Conservation (phyloP, 2,797 vertebrate species). For the Dipus sagitta region DNA sequence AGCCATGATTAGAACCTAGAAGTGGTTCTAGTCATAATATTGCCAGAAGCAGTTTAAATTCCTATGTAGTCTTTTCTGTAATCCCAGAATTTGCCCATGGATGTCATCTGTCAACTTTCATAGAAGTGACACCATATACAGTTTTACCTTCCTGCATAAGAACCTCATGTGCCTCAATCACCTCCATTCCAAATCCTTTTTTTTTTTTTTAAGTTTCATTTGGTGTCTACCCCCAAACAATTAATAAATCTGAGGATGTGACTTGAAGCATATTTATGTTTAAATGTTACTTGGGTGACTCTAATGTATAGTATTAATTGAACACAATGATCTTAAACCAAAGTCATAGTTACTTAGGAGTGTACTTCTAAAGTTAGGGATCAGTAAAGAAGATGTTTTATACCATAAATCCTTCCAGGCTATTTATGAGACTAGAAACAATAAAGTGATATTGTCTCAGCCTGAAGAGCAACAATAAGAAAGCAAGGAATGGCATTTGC, state of each 20-base stretch:
- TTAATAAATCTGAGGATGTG: not conserved
- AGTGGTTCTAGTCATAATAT: not conserved
- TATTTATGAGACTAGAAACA: not conserved
- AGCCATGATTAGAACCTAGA: not conserved
- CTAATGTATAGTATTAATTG: not conserved
- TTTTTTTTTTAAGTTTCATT: not conserved
- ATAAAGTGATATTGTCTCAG: not conserved
- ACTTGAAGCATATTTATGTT: constrained; percentile 12
- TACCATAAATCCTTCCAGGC: not conserved
- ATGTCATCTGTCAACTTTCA: not conserved
- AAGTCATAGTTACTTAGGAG: not conserved
- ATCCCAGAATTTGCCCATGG: fast-evolving
- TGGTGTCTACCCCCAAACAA: not conserved
- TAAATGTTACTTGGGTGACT: constrained; percentile 10
- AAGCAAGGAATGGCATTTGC: not conserved
- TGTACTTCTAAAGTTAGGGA: not conserved
- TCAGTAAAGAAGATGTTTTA: constrained; percentile 22
- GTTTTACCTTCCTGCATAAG: not conserved
- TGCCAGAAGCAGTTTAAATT: not conserved
- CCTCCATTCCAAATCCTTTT: not conserved
- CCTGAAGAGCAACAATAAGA: not conserved
- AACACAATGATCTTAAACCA: not conserved
- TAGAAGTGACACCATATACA: not conserved
- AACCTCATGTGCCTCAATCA: not conserved
- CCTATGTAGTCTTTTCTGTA: not conserved